phyloP scores from a whole-genome alignment of 2,113 vertebrate genomes.

The Mohoua ochrocephala region DNA sequence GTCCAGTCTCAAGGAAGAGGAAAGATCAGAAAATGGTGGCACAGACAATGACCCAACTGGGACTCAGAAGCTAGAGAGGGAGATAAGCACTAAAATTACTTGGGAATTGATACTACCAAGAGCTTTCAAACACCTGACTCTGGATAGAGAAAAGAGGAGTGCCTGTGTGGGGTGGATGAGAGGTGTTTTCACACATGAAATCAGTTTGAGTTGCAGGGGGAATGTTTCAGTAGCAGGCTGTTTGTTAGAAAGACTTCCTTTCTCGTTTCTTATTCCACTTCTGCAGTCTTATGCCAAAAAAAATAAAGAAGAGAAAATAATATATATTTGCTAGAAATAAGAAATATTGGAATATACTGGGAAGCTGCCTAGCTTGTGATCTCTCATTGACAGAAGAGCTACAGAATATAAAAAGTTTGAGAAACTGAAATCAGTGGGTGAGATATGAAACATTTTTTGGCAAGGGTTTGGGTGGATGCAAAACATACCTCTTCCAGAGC shows the following conservation, averaged over 20 bases:
- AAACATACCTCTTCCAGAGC: constrained; percentile 77
- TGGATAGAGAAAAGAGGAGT: not conserved
- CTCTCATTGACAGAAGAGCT: not conserved
- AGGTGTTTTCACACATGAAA: not conserved
- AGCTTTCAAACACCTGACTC: not conserved
- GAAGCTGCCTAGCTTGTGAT: not conserved
- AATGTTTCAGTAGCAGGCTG: not conserved
- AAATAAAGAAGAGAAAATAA: not conserved
- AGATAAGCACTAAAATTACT: not conserved
- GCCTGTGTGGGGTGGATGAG: not conserved
- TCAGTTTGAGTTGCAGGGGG: not conserved
- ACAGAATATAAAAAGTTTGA: not conserved
- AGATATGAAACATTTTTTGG: not conserved
- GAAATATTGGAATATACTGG: not conserved
- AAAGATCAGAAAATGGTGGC: not conserved
- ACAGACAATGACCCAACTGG: not conserved
- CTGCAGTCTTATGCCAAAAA: not conserved
- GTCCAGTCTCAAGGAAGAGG: not conserved
- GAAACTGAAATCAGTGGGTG: not conserved
- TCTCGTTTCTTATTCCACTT: not conserved
- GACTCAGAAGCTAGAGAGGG: not conserved
- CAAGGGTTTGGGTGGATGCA: not conserved
- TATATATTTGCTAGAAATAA: not conserved
- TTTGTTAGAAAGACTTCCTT: not conserved
- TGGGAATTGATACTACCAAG: not conserved